Conservation (phyloP, 2,113 vertebrate species). For the Promerops cafer region DNA sequence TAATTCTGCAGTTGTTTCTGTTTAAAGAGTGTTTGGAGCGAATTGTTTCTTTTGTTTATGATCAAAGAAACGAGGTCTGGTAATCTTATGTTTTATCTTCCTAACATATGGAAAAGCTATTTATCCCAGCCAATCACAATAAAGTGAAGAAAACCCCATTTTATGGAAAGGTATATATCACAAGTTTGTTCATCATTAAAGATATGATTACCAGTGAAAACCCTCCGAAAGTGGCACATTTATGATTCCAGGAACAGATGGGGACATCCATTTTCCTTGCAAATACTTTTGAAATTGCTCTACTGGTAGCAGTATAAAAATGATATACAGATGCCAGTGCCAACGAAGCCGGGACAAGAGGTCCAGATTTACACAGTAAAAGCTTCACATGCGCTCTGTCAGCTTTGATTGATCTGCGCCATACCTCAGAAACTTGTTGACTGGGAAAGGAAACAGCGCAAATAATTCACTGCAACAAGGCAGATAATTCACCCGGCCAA, state of each 20-base stretch:
- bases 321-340: conserved; percentile 93
- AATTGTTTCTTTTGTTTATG: conserved; percentile 82
- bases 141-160: conserved; percentile 84
- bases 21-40: conserved; percentile 75
- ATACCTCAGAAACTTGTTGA: conserved; percentile 86
- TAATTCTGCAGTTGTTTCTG: conserved; percentile 74
- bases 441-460: conserved; percentile 83
- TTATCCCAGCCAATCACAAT: conserved; percentile 85
- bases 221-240: conserved; percentile 95
- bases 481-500: conserved; percentile 78
- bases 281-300: conserved; percentile 96
- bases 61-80: conserved; percentile 76
- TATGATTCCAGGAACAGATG: conserved; percentile 98
- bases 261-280: conserved; percentile 94
- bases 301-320: conserved; percentile 99
- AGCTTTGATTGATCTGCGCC: conserved; percentile 91
- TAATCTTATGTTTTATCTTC: conserved; percentile 86
- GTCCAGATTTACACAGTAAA: conserved; percentile 89
- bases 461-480: conserved; percentile 88
- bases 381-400: conserved; percentile 82
- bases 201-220: conserved; percentile 94
- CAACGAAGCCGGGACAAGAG: conserved; percentile 83
- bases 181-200: conserved; percentile 98
- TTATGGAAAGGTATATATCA: conserved; percentile 96
- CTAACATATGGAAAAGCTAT: conserved; percentile 88